phyloP scores from a whole-genome alignment of 2,888 invertebrate species.

The Trachelus stipa region DNA sequence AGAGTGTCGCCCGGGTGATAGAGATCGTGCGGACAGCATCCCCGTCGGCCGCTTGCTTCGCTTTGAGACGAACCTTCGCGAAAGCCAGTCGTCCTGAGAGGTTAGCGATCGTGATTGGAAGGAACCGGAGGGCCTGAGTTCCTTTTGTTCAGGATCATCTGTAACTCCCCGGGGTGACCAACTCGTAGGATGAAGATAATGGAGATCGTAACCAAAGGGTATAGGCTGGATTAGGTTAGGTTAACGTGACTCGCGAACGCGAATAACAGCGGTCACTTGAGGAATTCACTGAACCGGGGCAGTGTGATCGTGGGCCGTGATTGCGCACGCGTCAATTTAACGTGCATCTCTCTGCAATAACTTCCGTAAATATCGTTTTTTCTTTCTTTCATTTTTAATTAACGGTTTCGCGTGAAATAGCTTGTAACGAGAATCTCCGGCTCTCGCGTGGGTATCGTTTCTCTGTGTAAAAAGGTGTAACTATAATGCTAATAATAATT shows the following conservation, averaged over 20 bases:
- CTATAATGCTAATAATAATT: conserved; percentile 60
- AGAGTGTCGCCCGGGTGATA: neutral
- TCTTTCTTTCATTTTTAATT: neutral
- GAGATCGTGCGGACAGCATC: neutral
- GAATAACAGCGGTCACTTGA: neutral
- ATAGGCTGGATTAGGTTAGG: neutral
- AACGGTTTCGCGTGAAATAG: neutral
- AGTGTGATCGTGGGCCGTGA: neutral
- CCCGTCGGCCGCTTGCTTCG: neutral
- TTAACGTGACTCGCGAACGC: neutral
- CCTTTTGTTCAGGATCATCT: neutral
- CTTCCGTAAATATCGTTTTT: neutral
- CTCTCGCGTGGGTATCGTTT: conserved; percentile 33
- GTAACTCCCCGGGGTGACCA: neutral
- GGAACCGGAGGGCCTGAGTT: neutral
- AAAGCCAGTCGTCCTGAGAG: neutral
- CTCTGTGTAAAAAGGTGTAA: conserved; percentile 63
- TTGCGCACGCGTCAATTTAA: neutral
- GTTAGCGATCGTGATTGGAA: neutral
- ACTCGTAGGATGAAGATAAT: neutral
- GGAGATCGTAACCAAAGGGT: neutral
- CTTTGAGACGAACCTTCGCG: neutral
- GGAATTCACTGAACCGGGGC: neutral
- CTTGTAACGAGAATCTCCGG: neutral
- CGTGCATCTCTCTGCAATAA: neutral